These are phyloP conservation scores for Caenorhabditis virilis DNA, from an alignment of 2,888 invertebrate species.

Conservation along the genomic window DNA sequence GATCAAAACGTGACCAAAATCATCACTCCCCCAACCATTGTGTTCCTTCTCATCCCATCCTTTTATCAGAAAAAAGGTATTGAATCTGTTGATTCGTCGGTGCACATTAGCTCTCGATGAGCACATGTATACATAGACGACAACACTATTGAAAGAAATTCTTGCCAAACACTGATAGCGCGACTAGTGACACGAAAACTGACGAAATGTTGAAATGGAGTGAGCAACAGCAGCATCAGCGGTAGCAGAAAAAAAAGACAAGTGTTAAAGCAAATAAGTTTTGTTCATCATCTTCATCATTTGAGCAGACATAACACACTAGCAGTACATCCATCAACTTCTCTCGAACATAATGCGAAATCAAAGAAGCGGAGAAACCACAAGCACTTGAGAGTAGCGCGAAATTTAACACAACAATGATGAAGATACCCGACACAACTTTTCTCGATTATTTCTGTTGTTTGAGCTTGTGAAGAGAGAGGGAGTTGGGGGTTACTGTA, in stretches of 20 bases:
- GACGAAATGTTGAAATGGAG: conserved; percentile 39
- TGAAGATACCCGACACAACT: conserved; percentile 10
- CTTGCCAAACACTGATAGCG: conserved; percentile 32
- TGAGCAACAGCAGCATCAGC: neutral
- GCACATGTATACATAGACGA: too few species aligned
- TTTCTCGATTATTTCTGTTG: neutral
- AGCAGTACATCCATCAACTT: too few species aligned
- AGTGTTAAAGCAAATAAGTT: conserved; percentile 35
- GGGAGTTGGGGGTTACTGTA: neutral
- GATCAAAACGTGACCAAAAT: too few species aligned
- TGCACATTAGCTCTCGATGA: too few species aligned
- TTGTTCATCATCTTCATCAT: conserved; percentile 4
- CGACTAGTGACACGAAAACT: conserved; percentile 42
- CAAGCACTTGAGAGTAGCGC: conserved; percentile 10
- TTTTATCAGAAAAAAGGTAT: too few species aligned
- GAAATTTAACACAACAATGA: conserved; percentile 30
- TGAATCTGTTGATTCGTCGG: too few species aligned
- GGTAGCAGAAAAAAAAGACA: conserved; percentile 4
- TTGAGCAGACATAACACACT: too few species aligned
- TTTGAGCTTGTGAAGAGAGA: neutral
- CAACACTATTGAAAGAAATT: too few species aligned
- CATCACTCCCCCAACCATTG: too few species aligned
- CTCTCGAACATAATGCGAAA: too few species aligned
- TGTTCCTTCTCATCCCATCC: too few species aligned
- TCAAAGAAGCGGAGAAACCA: too few species aligned